Conservation (phyloP, 2,113 vertebrate genomes). For the Hydropotes inermis region DNA sequence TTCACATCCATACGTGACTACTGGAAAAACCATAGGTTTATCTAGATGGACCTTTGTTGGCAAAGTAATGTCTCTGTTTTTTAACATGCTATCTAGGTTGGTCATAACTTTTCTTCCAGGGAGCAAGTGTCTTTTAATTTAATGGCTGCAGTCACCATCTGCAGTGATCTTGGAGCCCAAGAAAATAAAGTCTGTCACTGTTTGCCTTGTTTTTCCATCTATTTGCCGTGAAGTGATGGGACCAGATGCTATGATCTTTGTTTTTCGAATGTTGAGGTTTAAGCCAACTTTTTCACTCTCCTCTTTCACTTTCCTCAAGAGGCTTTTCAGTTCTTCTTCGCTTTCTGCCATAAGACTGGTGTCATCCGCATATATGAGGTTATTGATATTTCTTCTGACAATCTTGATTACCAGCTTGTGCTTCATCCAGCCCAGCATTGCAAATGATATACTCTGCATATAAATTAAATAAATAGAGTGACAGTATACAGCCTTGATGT, state of each 20-base stretch:
- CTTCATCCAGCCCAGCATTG: neutral
- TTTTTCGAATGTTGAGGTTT: neutral
- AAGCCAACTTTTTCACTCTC: neutral
- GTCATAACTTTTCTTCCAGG: neutral
- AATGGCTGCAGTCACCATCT: neutral
- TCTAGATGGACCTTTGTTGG: neutral
- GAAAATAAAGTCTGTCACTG: neutral
- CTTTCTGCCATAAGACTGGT: neutral
- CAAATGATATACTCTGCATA: neutral
- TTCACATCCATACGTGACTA: neutral
- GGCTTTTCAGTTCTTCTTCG: neutral
- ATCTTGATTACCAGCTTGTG: neutral
- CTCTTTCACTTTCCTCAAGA: neutral
- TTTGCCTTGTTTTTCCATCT: neutral
- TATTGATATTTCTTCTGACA: neutral
- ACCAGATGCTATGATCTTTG: neutral
- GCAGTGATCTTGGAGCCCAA: neutral
- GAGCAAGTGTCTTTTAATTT: neutral
- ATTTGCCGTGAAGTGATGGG: neutral
- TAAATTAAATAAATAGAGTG: neutral
- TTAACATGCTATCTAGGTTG: neutral
- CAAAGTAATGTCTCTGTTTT: neutral
- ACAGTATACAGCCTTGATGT: neutral
- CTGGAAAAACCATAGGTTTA: neutral
- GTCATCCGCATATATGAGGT: neutral